Evolutionary conservation across 2,113 vertebrate genomes (phyloP), one percentile per base, ranked within the genome.

Genomic region (Acrocephalus arundinaceus): DNA sequence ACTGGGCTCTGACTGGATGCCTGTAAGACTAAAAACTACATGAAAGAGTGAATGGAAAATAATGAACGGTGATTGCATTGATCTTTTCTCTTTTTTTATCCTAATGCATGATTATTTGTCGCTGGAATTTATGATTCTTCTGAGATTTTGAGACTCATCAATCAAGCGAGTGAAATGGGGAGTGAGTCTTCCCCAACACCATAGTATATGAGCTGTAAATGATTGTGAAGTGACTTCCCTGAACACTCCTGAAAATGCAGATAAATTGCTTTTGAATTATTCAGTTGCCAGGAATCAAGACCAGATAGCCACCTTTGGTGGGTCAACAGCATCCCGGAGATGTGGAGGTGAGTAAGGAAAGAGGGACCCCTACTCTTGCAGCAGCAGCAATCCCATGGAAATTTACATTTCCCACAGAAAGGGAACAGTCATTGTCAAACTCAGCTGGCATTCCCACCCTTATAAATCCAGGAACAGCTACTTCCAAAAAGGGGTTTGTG

Each of bases 141-240:
- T 57, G 91, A 96, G 87, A 85, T 87, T 92, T 91, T 92, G 66
- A 82, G 93, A 65, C 31, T 84, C 73, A 94, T 80, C 90, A 61
- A 52, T 85, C 89, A 94, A 54, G 15, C 13, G 61, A 83, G 63
- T 45, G 55, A 43, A 89, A 77, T 0, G 0, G 57, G 43, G 57
- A 77, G 30, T 45, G 78, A 19, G 39, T 70, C n/a, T 77, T 63
- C 39, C 63, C 89, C 63, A 61, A 15, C 35, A 85, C 30, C 21
- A 28, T 3, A 80, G 85, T 10, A 35, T 22, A 41, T 31, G 27
- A 91, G 28, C 33, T 85, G 51, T 93, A 85, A 95, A 88, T 81
- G 70, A 80, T 52, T 62, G 79, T 52, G 55, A 74, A 89, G 55
- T 89, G 67, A 90, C 85, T 87, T 49, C 48, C 67, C 74, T 65